phyloP scores from a whole-genome alignment of 1,140 invertebrate genomes.

The Brachionus manjavacas region DNA sequence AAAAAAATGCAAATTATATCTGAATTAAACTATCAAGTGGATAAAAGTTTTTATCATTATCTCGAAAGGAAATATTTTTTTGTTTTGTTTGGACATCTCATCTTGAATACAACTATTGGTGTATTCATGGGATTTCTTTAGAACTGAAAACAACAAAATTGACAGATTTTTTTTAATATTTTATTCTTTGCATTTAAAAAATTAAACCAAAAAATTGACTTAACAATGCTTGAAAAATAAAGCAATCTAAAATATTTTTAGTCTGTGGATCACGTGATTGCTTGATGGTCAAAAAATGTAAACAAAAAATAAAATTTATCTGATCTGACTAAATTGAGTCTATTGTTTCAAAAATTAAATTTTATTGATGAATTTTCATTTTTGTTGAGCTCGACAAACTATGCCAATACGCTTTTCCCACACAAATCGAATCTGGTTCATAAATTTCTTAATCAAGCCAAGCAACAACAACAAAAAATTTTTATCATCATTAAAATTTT shows the following conservation, averaged over 20 bases:
- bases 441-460: not conserved
- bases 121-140: not conserved
- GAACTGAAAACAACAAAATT: not conserved
- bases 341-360: not conserved
- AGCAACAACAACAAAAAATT: not conserved
- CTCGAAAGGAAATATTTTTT: too few relatives aligned
- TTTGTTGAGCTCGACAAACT: not conserved
- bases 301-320: not conserved
- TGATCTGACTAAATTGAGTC: not conserved
- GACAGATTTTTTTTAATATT: not conserved
- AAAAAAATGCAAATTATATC: too few relatives aligned
- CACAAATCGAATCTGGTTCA: not conserved
- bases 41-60: too few relatives aligned
- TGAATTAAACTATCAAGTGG: too few relatives aligned
- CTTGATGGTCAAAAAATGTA: not conserved
- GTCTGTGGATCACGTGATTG: not conserved
- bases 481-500: not conserved
- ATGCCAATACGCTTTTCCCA: not conserved
- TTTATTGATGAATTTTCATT: not conserved
- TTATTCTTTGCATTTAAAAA: too few relatives aligned
- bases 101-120: too few relatives aligned
- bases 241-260: not conserved
- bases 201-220: too few relatives aligned
- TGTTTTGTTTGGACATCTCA: too few relatives aligned
- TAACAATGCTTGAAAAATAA: not conserved